Percentiles rank a stretch among this genome's conserved stretches.
Conservation (phyloP, 2,797 vertebrate genomes). For the Botia kubotai region DNA sequence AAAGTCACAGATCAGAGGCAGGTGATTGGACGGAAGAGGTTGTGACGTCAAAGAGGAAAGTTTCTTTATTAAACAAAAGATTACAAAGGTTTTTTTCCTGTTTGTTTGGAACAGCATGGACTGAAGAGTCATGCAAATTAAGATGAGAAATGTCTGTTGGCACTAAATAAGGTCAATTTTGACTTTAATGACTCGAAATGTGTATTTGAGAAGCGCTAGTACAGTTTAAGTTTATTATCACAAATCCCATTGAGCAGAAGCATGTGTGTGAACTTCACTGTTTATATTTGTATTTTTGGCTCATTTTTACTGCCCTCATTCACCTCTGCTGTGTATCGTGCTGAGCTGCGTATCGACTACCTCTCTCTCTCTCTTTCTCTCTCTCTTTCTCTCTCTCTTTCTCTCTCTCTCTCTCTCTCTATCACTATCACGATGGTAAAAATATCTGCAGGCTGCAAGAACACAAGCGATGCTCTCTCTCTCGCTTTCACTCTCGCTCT, state of each 20-base stretch:
- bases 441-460: conserved; percentile 86
- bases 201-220: conserved; percentile 21
- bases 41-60: too few species aligned
- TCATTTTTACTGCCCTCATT: conserved; percentile 52
- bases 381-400: conserved; percentile 69
- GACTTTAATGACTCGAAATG: not conserved
- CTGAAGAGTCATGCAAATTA: too few species aligned
- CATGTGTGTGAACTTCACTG: conserved; percentile 26
- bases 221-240: conserved; percentile 38
- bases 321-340: conserved; percentile 59
- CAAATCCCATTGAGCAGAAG: conserved; percentile 42
- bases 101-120: too few species aligned
- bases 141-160: not conserved
- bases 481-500: conserved; percentile 58
- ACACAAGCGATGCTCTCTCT: conserved; percentile 70
- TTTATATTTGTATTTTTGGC: conserved; percentile 48
- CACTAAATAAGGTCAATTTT: not conserved
- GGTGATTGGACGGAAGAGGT: too few species aligned
- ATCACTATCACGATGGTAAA: conserved; percentile 76
- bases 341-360: conserved; percentile 75
- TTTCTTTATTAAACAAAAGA: too few species aligned
- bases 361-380: conserved; percentile 68
- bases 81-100: too few species aligned
- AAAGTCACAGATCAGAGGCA: too few species aligned
- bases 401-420: conserved; percentile 60